phyloP scores from a whole-genome alignment of 2,113 vertebrate species.

The Emydura subglobosa region DNA sequence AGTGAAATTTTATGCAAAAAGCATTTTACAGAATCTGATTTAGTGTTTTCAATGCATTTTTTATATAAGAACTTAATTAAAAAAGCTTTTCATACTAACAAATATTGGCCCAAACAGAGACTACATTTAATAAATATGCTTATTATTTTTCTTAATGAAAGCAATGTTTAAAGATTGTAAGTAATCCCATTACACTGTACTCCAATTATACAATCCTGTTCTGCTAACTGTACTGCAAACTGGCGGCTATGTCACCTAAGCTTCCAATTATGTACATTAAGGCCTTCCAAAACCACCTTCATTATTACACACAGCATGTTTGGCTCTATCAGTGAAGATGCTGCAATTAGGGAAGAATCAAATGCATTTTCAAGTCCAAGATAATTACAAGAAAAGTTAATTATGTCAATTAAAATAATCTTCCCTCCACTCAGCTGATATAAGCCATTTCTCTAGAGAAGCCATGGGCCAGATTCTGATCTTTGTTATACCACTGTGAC shows the following conservation, averaged over 20 bases:
- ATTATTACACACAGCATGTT: constrained; percentile 66
- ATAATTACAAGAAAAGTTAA: constrained; percentile 73
- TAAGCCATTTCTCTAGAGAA: constrained; percentile 57
- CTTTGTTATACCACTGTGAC: background rate
- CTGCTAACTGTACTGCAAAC: constrained; percentile 51
- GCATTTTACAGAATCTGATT: constrained; percentile 61
- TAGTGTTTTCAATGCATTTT: constrained; percentile 52
- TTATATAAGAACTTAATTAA: constrained; percentile 66
- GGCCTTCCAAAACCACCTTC: constrained; percentile 44
- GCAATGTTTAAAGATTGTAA: constrained; percentile 66
- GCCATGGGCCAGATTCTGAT: constrained; percentile 1
- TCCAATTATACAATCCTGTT: constrained; percentile 60
- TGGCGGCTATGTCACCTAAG: constrained; percentile 51
- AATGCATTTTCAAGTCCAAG: constrained; percentile 48
- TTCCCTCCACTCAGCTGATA: constrained; percentile 52
- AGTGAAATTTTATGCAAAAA: constrained; percentile 54
- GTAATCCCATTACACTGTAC: constrained; percentile 68
- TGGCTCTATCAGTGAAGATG: constrained; percentile 39
- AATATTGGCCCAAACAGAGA: constrained; percentile 65
- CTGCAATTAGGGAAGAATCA: constrained; percentile 40
- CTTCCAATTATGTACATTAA: constrained; percentile 67
- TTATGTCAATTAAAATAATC: constrained; percentile 74
- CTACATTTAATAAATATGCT: constrained; percentile 69
- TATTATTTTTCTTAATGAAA: constrained; percentile 76
- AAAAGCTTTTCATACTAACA: constrained; percentile 69